phyloP scores from a whole-genome alignment of 2,888 invertebrate genomes.

The Hermaeophaga mercurialis region DNA sequence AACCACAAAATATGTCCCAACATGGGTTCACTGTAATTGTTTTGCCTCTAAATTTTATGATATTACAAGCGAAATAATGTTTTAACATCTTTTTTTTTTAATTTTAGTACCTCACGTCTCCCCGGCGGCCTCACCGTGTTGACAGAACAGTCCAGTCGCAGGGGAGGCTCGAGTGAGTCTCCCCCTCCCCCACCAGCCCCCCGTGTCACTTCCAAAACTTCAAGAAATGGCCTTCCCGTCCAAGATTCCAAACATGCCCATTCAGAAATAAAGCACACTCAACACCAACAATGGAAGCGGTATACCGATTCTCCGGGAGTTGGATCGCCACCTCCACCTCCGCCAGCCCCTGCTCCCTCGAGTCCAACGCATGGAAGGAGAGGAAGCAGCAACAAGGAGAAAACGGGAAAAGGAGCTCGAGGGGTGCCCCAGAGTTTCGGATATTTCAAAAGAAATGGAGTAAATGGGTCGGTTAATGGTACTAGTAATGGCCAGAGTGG shows the following conservation, averaged over 20 bases:
- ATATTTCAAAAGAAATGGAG: constrained; percentile 73
- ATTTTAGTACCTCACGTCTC: constrained; percentile 46
- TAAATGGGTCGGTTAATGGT: constrained; percentile 55
- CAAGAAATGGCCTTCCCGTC: constrained; percentile 48
- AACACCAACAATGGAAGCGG: constrained; percentile 66
- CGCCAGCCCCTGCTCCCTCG: constrained; percentile 57
- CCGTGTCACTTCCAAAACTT: constrained; percentile 48
- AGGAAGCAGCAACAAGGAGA: constrained; percentile 57
- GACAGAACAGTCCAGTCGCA: constrained; percentile 63
- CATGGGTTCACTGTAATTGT: too few species aligned
- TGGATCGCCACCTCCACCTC: constrained; percentile 65
- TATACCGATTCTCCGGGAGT: constrained; percentile 70
- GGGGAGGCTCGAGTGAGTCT: constrained; percentile 58
- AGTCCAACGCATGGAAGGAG: constrained; percentile 55
- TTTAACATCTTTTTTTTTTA: constrained; percentile 8
- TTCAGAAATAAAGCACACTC: constrained; percentile 48
- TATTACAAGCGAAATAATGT: too few species aligned
- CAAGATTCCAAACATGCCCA: constrained; percentile 52
- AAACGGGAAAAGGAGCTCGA: constrained; percentile 64
- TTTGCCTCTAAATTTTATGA: too few species aligned
- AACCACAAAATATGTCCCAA: too few species aligned
- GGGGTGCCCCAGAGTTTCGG: constrained; percentile 84
- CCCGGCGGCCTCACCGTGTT: constrained; percentile 61
- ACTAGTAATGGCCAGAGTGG: constrained; percentile 38
- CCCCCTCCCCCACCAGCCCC: constrained; percentile 59